Base-by-base conservation (phyloP, 2,888 invertebrate genomes). In the Salticus scenicus region DNA sequence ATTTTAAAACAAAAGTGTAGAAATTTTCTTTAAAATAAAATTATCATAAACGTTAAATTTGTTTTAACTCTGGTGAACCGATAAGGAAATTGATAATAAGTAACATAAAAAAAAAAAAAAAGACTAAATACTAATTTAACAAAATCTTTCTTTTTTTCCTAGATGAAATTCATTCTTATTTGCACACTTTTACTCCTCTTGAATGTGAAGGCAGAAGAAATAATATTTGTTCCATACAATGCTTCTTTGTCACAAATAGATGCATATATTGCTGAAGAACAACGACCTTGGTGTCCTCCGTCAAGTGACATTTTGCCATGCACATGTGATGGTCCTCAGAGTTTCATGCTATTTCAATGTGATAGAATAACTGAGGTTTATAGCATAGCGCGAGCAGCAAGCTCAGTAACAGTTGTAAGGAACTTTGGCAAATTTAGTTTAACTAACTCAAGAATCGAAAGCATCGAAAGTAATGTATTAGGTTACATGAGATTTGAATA, bases 341-440 rank as follows among this genome's bases (percentile, higher is more conserved):
- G 51, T 7, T 87, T 87, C 33, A 17, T 87, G 2, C 27, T 80
- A 7, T 69, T 87, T 31, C 78, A 78, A 30, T 87, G 87, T 20
- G 87, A 87, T 47, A 41, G 80, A 57, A 79, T 87, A 20, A 78
- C 67, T 14, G 83, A 87, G 42, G 24, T 51, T 8, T 66, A 75
- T 20, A 80, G 75, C 14, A 77, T 87, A 12, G 27, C 33, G 1
- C 74, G 78, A 31, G 83, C 77, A 8, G 51, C 82, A 8, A 71
- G 66, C 27, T 69, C 83, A 7, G 66, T 76, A 2, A 27, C 47
- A 1, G 42, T 76, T 69, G 42, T 72, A 17, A 63, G 72, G 31
- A 79, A 28, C 20, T 83, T 87, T 33, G 88, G 88, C 0, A 88
- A 88, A 70, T 88, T 88, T 12, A 79, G 75, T 47, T 64, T 88